phyloP scores from a whole-genome alignment of 2,888 invertebrate species.

The Amaurobius ferox region DNA sequence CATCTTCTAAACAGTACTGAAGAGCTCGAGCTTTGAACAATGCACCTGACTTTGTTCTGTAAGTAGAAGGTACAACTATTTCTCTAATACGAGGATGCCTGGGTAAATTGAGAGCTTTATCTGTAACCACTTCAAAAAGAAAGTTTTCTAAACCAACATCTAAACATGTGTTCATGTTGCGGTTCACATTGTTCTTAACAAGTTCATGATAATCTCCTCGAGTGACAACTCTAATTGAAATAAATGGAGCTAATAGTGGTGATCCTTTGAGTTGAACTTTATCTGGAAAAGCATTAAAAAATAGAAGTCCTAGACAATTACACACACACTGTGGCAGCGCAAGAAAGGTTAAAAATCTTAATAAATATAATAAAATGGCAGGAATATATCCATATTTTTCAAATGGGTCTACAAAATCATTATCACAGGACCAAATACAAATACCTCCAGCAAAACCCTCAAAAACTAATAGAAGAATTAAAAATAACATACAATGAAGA shows the following conservation, averaged over 20 bases:
- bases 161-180: slow-evolving; percentile 91
- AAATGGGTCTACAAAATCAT: slow-evolving; percentile 83
- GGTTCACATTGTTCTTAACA: slow-evolving; percentile 89
- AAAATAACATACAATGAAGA: slow-evolving; percentile 73
- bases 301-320: slow-evolving; percentile 89
- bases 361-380: slow-evolving; percentile 85
- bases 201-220: slow-evolving; percentile 95
- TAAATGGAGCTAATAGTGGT: slow-evolving; percentile 93
- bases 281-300: slow-evolving; percentile 96
- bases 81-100: slow-evolving; percentile 85
- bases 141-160: slow-evolving; percentile 96
- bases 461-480: slow-evolving; percentile 70
- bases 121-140: slow-evolving; percentile 96
- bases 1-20: slow-evolving; percentile 95
- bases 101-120: slow-evolving; percentile 82
- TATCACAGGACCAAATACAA: slow-evolving; percentile 68
- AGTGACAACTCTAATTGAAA: slow-evolving; percentile 95
- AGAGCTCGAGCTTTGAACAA: slow-evolving; percentile 95
- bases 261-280: slow-evolving; percentile 92
- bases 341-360: slow-evolving; percentile 88
- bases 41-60: slow-evolving; percentile 93
- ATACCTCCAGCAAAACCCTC: slow-evolving; percentile 71
- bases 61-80: slow-evolving; percentile 90
- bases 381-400: slow-evolving; percentile 87
- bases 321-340: slow-evolving; percentile 91